Evolutionary conservation across 2,888 invertebrate genomes (phyloP), one percentile per base, ranked within the genome.

Genomic region (Parasteatoda lunata): DNA sequence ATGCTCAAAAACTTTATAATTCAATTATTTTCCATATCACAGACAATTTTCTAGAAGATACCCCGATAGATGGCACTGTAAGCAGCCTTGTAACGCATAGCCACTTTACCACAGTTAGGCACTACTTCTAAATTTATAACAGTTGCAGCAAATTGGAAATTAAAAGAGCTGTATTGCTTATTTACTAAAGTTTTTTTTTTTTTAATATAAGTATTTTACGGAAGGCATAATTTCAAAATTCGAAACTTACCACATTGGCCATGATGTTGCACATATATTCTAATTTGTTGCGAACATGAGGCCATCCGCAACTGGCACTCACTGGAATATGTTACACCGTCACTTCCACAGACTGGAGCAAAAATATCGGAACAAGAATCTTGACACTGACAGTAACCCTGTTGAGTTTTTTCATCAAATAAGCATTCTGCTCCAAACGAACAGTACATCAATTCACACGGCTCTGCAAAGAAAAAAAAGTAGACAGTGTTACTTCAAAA

Each of bases 391-490:
- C 97, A 97, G 91, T 94, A 94, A 11, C 95, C 95, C 80, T 94
- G 93, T 52, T 95, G 95, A 3, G 90, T 90, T 89, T 94, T 94
- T 87, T 94, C 94, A 70, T 95, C 94, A 77, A 95, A 94, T 89
- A 95, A 94, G 92, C 97, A 97, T 89, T 94, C 94, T 77, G 95
- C 96, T 64, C 96, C 96, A 94, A 95, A 96, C 65, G 96, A 95
- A 92, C 96, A 96, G 92, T 94, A 88, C 85, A 88, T 89, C 68
- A 84, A 47, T 49, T 88, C 89, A n/a, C 89, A 89, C 0, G 88
- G 88, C 47, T 88, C 88, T 88, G 51, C 4, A 75, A 83, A 15
- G 13, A 6, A 30, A 30, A 30, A 30, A 30, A 30, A 30, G 0
- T 30, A 30, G 30, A 30, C 30, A 1, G 30, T 30, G 2, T 30